Conservation (phyloP, 2,888 invertebrate genomes). For the Lithodes maja region DNA sequence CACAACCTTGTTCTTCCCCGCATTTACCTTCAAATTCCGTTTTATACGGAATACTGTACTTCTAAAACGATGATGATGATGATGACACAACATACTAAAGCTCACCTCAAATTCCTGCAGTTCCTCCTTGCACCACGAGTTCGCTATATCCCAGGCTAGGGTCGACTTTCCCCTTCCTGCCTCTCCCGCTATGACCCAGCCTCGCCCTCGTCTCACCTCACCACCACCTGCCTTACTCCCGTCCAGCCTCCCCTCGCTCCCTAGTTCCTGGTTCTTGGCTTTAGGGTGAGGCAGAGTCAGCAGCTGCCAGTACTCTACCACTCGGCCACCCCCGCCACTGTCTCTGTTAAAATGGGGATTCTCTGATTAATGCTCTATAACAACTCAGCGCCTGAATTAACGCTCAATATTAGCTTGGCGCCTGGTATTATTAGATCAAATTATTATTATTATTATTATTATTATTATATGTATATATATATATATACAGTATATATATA, state of each 20-base stretch:
- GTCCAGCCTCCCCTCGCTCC: background rate
- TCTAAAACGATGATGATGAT: too few relatives aligned
- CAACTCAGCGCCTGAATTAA: too few relatives aligned
- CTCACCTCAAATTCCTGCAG: background rate
- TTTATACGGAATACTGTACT: too few relatives aligned
- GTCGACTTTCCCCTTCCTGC: conserved; percentile 25
- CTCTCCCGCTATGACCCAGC: conserved; percentile 9
- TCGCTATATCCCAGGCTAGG: conserved; percentile 8
- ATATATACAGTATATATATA: too few relatives aligned
- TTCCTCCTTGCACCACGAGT: background rate
- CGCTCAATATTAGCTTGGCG: too few relatives aligned
- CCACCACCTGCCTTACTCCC: background rate
- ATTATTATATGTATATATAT: too few relatives aligned
- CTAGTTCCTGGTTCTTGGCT: background rate
- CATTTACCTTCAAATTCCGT: too few relatives aligned
- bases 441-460: too few relatives aligned
- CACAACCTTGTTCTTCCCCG: too few relatives aligned
- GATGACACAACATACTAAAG: too few relatives aligned
- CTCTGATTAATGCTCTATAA: background rate
- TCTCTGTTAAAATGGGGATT: background rate
- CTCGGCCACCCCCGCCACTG: background rate
- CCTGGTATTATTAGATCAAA: too few relatives aligned
- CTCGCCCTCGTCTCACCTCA: background rate
- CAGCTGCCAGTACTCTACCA: background rate
- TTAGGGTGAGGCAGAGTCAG: background rate